A percentile compares a stretch with the other conserved stretches of the same genome.
These are phyloP conservation scores for Scaptomyza flava DNA, from an alignment of 2,888 invertebrate genomes.

Conservation along the genomic window DNA sequence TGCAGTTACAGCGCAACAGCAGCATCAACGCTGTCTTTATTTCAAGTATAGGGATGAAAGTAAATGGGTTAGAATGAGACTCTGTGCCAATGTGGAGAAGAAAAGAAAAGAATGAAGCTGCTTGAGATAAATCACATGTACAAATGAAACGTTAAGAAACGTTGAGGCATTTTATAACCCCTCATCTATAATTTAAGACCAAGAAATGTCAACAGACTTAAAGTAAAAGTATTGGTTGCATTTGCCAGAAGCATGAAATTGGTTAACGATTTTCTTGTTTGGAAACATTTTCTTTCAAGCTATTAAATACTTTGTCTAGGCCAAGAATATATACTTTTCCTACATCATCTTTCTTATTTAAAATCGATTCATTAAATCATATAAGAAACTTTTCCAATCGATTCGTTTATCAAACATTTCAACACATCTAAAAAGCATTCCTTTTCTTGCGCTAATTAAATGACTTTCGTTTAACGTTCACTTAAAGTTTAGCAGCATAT, in stretches of 20 bases:
- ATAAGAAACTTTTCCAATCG: constrained; percentile 1
- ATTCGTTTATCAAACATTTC: constrained; percentile 6
- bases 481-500: constrained; percentile 39
- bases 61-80: constrained; percentile 39
- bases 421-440: no score
- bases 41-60: constrained; percentile 55
- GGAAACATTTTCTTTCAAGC: no score
- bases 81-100: neutral
- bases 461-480: constrained; percentile 12
- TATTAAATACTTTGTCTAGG: no score
- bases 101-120: constrained; percentile 17
- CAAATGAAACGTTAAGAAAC: constrained; percentile 43
- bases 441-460: constrained; percentile 34
- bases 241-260: neutral
- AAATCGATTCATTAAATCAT: constrained; percentile 8
- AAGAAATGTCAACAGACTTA: constrained; percentile 19
- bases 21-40: constrained; percentile 61
- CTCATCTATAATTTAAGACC: constrained; percentile 19
- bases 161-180: constrained; percentile 13
- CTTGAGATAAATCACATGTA: constrained; percentile 56
- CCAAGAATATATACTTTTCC: no score
- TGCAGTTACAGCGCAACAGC: constrained; percentile 24
- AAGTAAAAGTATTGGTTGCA: constrained; percentile 22
- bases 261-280: neutral
- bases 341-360: neutral